Base-by-base conservation (phyloP, 1,140 invertebrate species). In the Drosophila pseudoananassae region DNA sequence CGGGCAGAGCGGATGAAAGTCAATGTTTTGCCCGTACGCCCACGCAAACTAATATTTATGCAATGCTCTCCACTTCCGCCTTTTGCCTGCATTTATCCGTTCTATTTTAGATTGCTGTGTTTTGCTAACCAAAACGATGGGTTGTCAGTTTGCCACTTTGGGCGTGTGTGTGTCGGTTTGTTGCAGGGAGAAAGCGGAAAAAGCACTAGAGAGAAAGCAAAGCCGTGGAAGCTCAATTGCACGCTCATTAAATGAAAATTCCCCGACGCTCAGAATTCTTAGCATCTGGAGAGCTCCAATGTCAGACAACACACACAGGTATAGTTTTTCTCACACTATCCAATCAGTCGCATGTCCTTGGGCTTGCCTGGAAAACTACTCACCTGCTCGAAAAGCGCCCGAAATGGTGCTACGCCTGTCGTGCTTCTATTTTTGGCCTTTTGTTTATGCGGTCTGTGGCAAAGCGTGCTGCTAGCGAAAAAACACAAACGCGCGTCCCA, bases 141-240 rank as follows among this genome's bases (percentile, higher is more conserved):
- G 40, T 9, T 43, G 40, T 9, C 4, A 15, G 40, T 43, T 17
- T 38, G 46, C 36, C 10, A 36, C 40, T 33, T 51, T 20, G 7
- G 27, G 7, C 14, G 12, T 43, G 17, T 47, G 31, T 27, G 12
- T 36, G 23, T 36, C 20, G 52, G 36, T 47, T 46, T 75, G 65
- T 49, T 58, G 31, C 51, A 43, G 58, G 52, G 81, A 87, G 81
- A 84, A 84, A 46, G 43, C 43, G 17, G 43, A 46, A 46, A 84
- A 82, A 77, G 82, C 73, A 74, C 50, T 52, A 53, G 55, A 74
- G 81, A 87, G 82, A 84, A 84, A 84, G 77, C 82, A 81, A 84
- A 87, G 73, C 82, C 49, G 57, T 56, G 43, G 68, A 46, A 68
- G 76, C 76, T 74, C 78, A 82, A 69, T 65, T 74, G 74, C 68